Evolutionary conservation across 2,888 invertebrate genomes (phyloP).

Genomic region (Habroteleia sp.): DNA sequence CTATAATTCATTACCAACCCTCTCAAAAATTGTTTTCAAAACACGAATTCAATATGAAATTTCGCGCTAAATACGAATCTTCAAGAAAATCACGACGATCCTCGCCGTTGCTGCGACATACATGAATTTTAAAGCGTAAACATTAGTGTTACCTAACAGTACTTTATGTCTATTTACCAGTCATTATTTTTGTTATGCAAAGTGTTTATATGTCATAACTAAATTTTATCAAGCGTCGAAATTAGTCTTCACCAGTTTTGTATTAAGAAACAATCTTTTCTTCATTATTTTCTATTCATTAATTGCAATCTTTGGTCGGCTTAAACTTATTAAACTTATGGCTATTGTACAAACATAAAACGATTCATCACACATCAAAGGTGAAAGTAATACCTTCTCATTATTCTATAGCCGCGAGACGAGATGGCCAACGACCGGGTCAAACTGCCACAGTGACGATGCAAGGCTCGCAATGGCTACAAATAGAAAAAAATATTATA

Average conservation of each 20-base stretch:
- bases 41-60: too few relatives aligned
- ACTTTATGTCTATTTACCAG: too few relatives aligned
- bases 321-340: slow-evolving; percentile 14
- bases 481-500: slow-evolving; percentile 5
- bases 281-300: neutral
- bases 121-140: too few relatives aligned
- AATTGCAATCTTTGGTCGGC: slow-evolving; percentile 17
- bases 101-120: too few relatives aligned
- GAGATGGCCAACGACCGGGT: slow-evolving; percentile 49
- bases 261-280: neutral
- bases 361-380: slow-evolving; percentile 44
- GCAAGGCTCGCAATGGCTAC: neutral
- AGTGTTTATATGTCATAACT: slow-evolving; percentile 13
- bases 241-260: slow-evolving; percentile 17
- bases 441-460: slow-evolving; percentile 27
- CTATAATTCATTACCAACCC: too few relatives aligned
- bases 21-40: too few relatives aligned
- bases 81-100: too few relatives aligned
- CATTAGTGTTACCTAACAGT: too few relatives aligned
- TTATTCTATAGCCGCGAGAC: slow-evolving; percentile 18
- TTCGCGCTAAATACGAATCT: too few relatives aligned
- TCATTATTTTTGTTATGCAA: slow-evolving; percentile 12
- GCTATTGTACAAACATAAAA: slow-evolving; percentile 37
- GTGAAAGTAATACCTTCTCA: slow-evolving; percentile 30
- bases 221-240: slow-evolving; percentile 23